These are phyloP conservation scores for Cheumatopsyche charites DNA, from an alignment of 1,140 invertebrate genomes.

Conservation along the genomic window DNA sequence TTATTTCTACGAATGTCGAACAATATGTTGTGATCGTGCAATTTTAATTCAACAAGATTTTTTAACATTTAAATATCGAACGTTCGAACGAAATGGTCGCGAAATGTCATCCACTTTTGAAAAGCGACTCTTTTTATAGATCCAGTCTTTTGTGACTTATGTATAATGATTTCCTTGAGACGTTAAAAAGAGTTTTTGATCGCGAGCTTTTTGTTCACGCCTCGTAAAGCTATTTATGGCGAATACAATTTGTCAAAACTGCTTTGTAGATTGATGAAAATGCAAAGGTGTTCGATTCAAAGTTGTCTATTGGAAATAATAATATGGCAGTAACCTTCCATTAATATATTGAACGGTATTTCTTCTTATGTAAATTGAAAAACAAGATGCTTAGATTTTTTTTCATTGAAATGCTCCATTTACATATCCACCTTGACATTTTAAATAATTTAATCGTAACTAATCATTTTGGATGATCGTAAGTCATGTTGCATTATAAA, in stretches of 20 bases:
- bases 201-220: background rate
- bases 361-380: background rate
- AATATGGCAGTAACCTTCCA: background rate
- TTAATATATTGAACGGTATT: background rate
- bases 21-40: too few species aligned
- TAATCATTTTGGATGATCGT: too few species aligned
- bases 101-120: conserved; percentile 22
- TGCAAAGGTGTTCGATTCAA: too few species aligned
- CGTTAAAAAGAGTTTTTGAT: background rate
- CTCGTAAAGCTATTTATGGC: background rate
- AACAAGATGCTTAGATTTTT: background rate
- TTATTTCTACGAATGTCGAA: too few species aligned
- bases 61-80: conserved; percentile 1
- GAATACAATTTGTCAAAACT: too few species aligned
- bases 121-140: background rate
- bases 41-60: too few species aligned
- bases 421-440: conserved; percentile 11
- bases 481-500: too few species aligned
- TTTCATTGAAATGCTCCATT: conserved; percentile 5
- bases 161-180: conserved; percentile 1
- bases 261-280: too few species aligned
- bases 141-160: background rate
- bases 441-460: too few species aligned
- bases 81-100: background rate
- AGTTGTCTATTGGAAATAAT: background rate